Conservation (phyloP, 2,113 vertebrate genomes). For the Paramisgurnus dabryanus region DNA sequence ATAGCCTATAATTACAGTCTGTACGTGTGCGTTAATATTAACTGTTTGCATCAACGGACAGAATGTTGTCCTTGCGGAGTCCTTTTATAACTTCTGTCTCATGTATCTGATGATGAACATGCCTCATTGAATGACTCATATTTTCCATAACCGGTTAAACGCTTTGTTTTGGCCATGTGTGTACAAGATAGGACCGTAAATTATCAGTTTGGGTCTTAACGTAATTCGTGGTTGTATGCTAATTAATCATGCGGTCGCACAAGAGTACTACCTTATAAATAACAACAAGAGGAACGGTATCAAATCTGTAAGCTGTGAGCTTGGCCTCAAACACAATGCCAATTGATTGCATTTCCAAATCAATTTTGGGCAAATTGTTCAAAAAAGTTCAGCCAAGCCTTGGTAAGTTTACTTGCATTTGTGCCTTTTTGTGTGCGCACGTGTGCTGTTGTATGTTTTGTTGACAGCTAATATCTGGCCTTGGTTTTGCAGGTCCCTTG, state of each 20-base stretch:
- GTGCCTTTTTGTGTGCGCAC: slow-evolving; percentile 52
- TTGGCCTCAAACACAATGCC: slow-evolving; percentile 20
- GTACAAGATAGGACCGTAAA: slow-evolving; percentile 45
- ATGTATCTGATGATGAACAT: slow-evolving; percentile 62
- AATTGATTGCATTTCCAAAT: slow-evolving; percentile 20
- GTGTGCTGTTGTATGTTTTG: slow-evolving; percentile 61
- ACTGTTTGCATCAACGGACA: slow-evolving; percentile 17
- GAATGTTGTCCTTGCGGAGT: slow-evolving; percentile 34
- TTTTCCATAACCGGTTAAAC: slow-evolving; percentile 60
- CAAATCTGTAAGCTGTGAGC: slow-evolving; percentile 20
- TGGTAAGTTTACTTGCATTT: slow-evolving; percentile 32
- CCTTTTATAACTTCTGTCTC: slow-evolving; percentile 57
- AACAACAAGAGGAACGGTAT: slow-evolving; percentile 43
- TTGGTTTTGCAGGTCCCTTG: slow-evolving; percentile 79
- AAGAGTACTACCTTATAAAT: slow-evolving; percentile 50
- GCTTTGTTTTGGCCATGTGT: slow-evolving; percentile 59
- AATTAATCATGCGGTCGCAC: slow-evolving; percentile 53
- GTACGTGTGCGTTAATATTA: slow-evolving; percentile 1
- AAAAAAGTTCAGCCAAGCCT: slow-evolving; percentile 18
- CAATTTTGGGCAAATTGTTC: background rate
- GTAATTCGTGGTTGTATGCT: slow-evolving; percentile 48
- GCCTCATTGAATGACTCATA: slow-evolving; percentile 64
- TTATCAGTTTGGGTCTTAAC: slow-evolving; percentile 49
- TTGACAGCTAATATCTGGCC: slow-evolving; percentile 76
- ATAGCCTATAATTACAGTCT: background rate